Percentiles rank a stretch among this genome's conserved stretches.
phyloP scores from a whole-genome alignment of 2,797 vertebrate species.

The Sebastolobus alascanus region DNA sequence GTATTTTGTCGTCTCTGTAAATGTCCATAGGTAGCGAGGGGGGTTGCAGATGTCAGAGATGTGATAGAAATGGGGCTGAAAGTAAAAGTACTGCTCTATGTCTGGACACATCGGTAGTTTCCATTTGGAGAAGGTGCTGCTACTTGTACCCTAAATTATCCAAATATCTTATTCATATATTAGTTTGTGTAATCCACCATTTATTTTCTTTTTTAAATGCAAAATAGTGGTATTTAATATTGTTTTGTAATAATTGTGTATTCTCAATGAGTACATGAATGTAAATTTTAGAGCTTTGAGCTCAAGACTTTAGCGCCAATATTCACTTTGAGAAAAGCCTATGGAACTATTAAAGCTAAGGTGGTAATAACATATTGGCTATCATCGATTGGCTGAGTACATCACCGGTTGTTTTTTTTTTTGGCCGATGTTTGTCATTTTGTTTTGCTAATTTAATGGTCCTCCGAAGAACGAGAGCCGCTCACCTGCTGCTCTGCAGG shows the following conservation, averaged over 20 bases:
- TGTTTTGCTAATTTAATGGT: no score
- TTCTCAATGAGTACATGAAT: not conserved
- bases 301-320: not conserved
- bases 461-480: no score
- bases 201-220: not conserved
- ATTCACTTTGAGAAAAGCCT: not conserved
- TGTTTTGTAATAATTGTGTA: not conserved
- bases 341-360: not conserved
- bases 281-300: not conserved
- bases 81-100: not conserved
- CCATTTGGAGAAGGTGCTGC: not conserved
- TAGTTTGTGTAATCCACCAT: not conserved
- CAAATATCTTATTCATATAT: not conserved
- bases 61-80: not conserved
- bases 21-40: not conserved
- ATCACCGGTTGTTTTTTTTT: no score
- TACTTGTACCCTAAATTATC: not conserved
- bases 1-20: constrained; percentile 6
- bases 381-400: no score
- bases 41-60: not conserved
- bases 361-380: no score
- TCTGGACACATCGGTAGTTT: not conserved
- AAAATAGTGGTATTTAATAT: not conserved
- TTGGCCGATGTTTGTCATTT: no score
- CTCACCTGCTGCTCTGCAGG: no score